Base-by-base conservation (phyloP, 2,888 invertebrate genomes). In the Aphidoletes aphidimyza region DNA sequence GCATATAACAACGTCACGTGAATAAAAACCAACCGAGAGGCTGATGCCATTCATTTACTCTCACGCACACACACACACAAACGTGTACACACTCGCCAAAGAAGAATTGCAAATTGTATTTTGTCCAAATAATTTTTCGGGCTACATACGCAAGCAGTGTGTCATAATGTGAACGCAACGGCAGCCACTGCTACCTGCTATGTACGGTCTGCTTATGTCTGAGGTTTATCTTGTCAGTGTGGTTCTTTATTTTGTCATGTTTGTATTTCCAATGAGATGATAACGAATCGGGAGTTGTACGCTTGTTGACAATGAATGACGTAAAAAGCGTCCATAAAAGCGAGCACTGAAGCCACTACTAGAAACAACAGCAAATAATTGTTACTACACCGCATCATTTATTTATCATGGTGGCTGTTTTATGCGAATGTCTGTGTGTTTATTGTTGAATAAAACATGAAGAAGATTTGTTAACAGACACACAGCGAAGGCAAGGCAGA, bases 281-380 rank as follows among this genome's bases (percentile, higher is more conserved):
- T 69, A 69, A 69, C 69, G 69, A 69, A 69, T 69, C 69, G 34
- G 69, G 11, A 69, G 30, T 30, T 69, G 69, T 54, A 26, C 5
- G 26, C 34, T 26, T 26, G 69, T 30, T 69, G 69, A 69, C 69
- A 69, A 30, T 69, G 69, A 69, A 30, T 69, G 34, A 69, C 69
- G 14, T 30, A 30, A 69, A 69, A 69, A 69, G 69, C 69, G 14
- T 30, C 34, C 69, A 69, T 69, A 69, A 69, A 69, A 69, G 30
- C 30, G 69, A n/a, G 30, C 26, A 69, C 69, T 69, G 69, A 26
- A 69, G 11, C 54, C 54, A 54, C 11, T 26, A 11, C 14, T 26
- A n/a, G 54, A 54, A 54, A 54, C 17, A 22, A 54, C 69, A 69
- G 17, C 54, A 54, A 69, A 69, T 69, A 69, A 69, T 69, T 69